Conservation (phyloP, 2,113 vertebrate species). For the Heteronetta atricapilla region DNA sequence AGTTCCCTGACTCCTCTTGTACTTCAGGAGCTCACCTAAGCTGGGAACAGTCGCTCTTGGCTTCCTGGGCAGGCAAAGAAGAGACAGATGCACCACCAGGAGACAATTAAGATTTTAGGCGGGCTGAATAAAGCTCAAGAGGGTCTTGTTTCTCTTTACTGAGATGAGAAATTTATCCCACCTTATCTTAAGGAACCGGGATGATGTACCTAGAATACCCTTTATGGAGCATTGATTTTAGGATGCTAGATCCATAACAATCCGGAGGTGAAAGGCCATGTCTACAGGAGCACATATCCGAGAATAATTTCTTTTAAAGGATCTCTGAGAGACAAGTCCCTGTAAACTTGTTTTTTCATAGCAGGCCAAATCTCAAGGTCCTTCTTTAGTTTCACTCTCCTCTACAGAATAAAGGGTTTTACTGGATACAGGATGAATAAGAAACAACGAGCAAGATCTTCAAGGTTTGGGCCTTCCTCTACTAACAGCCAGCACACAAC, state of each 20-base stretch:
- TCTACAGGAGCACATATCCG: not conserved
- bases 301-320: not conserved
- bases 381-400: not conserved
- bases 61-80: not conserved
- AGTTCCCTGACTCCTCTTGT: not conserved
- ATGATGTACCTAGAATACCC: not conserved
- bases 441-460: conserved; percentile 4
- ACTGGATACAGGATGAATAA: not conserved
- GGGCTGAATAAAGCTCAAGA: not conserved
- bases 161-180: not conserved
- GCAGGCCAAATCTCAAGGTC: not conserved
- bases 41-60: not conserved
- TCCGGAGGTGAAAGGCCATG: not conserved
- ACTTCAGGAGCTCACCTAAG: not conserved
- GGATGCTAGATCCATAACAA: not conserved
- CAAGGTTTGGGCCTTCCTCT: not conserved
- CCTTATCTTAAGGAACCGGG: not conserved
- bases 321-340: not conserved
- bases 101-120: not conserved
- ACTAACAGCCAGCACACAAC: not conserved
- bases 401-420: not conserved
- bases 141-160: not conserved
- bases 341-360: not conserved
- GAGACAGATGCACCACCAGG: not conserved
- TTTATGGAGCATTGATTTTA: conserved; percentile 8